These are phyloP conservation scores for Labroides dimidiatus DNA, from an alignment of 2,797 vertebrate species.

Conservation along the genomic window DNA sequence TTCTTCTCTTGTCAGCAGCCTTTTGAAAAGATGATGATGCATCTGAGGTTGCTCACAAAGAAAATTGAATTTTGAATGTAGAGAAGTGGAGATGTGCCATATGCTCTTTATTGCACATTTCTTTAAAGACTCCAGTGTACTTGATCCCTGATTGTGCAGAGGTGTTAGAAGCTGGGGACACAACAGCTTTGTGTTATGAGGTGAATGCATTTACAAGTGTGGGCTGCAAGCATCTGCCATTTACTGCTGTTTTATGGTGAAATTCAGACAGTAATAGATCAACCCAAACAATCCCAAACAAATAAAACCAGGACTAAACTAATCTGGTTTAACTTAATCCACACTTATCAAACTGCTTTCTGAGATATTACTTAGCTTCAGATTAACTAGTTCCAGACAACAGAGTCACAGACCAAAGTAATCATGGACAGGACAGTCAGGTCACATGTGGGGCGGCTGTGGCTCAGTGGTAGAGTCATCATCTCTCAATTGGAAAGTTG, in stretches of 20 bases:
- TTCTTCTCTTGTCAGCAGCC: not conserved
- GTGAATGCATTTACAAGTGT: conserved; percentile 4
- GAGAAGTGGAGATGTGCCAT: not conserved
- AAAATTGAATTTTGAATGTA: not conserved
- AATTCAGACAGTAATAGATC: too few species aligned
- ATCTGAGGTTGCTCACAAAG: not conserved
- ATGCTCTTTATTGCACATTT: not conserved
- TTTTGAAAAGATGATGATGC: conserved; percentile 7
- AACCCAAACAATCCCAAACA: too few species aligned
- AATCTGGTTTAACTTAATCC: too few species aligned
- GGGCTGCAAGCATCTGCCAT: not conserved
- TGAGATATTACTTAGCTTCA: too few species aligned
- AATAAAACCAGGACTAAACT: too few species aligned
- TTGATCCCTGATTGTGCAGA: not conserved
- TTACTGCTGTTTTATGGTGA: not conserved
- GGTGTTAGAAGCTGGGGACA: conserved; percentile 3
- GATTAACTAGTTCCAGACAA: too few species aligned
- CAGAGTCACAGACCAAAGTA: too few species aligned
- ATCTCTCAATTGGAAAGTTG: too few species aligned
- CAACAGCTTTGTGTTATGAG: not conserved
- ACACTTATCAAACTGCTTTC: too few species aligned
- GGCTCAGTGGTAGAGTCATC: too few species aligned
- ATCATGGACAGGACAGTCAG: too few species aligned
- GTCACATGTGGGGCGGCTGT: too few species aligned
- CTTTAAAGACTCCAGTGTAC: conserved; percentile 9